phyloP scores from a whole-genome alignment of 1,140 invertebrate species.

The Saccostrea cuccullata region DNA sequence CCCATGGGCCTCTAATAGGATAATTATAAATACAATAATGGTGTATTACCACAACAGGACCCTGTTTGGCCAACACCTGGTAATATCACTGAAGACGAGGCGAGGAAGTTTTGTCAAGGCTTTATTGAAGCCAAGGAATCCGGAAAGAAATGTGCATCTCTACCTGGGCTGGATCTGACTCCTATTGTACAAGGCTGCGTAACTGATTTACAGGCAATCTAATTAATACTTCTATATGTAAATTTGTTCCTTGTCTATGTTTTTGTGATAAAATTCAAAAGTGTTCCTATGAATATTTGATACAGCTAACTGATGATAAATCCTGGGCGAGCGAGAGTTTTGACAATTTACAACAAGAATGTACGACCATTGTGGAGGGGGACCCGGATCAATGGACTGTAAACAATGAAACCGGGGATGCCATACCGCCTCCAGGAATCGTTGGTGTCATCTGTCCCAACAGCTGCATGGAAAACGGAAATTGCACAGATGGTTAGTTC shows the following conservation, averaged over 20 bases:
- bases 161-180: constrained; percentile 41
- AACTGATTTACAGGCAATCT: constrained; percentile 60
- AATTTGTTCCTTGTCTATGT: background rate
- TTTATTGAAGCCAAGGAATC: constrained; percentile 45
- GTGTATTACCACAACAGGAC: constrained; percentile 44
- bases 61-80: constrained; percentile 63
- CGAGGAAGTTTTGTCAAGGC: constrained; percentile 49
- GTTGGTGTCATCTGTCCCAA: constrained; percentile 62
- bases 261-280: too few species aligned
- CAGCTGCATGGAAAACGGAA: constrained; percentile 62
- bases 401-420: constrained; percentile 34
- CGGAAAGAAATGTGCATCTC: constrained; percentile 47
- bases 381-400: constrained; percentile 57
- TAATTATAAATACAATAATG: background rate
- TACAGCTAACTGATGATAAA: constrained; percentile 63
- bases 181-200: constrained; percentile 58
- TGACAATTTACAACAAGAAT: constrained; percentile 60
- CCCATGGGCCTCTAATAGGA: too few species aligned
- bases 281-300: constrained; percentile 19
- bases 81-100: constrained; percentile 60
- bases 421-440: constrained; percentile 46
- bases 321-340: constrained; percentile 59
- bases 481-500: constrained; percentile 57
- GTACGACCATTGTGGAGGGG: constrained; percentile 50
- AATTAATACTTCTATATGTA: background rate